Evolutionary conservation across 2,797 vertebrate species (phyloP).

Genomic region (Gouania willdenowi): DNA sequence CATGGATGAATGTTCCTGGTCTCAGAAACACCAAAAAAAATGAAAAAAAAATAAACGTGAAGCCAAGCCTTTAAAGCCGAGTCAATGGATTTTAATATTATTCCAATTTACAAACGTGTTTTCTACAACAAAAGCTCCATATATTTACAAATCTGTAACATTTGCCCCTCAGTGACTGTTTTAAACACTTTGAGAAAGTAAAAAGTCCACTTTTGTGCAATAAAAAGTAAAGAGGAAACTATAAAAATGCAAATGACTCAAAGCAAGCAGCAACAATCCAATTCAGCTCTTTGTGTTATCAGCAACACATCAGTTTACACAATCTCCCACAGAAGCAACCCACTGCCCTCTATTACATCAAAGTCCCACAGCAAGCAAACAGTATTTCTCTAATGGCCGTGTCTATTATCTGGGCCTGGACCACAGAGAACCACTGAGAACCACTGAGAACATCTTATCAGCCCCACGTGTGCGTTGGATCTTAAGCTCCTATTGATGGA

Average conservation of each 20-base stretch:
- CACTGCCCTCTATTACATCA: constrained; percentile 8
- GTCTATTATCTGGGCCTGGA: constrained; percentile 27
- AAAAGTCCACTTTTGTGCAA: background rate
- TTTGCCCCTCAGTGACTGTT: no score
- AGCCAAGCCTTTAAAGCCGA: no score
- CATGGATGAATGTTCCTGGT: no score
- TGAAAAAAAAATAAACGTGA: no score
- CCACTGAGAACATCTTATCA: constrained; percentile 59
- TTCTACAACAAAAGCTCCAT: no score
- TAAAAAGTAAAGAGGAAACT: constrained; percentile 11
- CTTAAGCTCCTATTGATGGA: constrained; percentile 56
- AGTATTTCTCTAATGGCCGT: constrained; percentile 31
- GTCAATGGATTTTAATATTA: no score
- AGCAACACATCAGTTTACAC: constrained; percentile 2
- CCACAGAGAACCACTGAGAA: no score
- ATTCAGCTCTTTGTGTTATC: constrained; percentile 32
- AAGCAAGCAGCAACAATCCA: constrained; percentile 36
- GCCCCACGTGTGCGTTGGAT: constrained; percentile 23
- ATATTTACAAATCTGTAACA: no score
- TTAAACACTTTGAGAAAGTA: background rate
- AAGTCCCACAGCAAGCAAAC: constrained; percentile 15
- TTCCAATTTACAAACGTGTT: no score
- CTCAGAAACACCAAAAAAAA: no score
- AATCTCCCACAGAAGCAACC: constrained; percentile 12
- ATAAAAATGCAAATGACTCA: constrained; percentile 11